Evolutionary conservation across 2,113 vertebrate genomes (phyloP), one percentile per base, ranked within the genome.

Genomic region (Piprites chloris): DNA sequence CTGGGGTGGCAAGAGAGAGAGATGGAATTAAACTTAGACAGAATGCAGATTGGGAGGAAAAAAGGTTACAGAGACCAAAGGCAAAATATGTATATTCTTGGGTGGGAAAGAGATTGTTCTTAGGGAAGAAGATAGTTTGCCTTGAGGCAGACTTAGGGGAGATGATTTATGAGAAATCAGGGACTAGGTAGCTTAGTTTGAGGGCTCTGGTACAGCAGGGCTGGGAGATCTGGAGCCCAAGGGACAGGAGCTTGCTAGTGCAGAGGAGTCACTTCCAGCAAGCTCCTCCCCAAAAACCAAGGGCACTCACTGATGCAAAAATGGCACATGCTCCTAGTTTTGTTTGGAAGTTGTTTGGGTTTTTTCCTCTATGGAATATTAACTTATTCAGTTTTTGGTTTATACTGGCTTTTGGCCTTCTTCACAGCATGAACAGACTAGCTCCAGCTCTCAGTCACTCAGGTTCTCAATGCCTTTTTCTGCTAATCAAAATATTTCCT

Each of bases 401-500:
- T 95, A 77, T 46, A 49, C 68, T 90, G 91, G 84, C 73, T 84
- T 88, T 89, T 90, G 59, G 93, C 68, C 76, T 73, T 80, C 44
- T 73, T 90, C 91, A 96, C 89, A 94, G 80, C 76, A 77, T 35
- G 55, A 89, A 92, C 6, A 94, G 55, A n/a, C 56, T 67, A 74
- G 56, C 52, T 89, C 37, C 73, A 87, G 33, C 56, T 89, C 52
- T 82, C 91, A 95, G 66, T 16, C 56, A 79, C 66, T 35, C 42
- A 90, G 78, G 50, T 75, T 92, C 85, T 74, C 91, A 89, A 55
- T 78, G 84, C 9, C 44, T 87, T 75, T 89, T 91, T 84, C 84
- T 82, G 65, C 65, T 67, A 81, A 91, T 87, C 91, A 91, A 95
- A 96, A 78, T 96, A 93, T 42, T 95, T 87, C 77, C 47, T 78